Evolutionary conservation across 2,888 invertebrate species (phyloP), one percentile per base, ranked within the genome.

Genomic region (Allophyes oxyacanthae): DNA sequence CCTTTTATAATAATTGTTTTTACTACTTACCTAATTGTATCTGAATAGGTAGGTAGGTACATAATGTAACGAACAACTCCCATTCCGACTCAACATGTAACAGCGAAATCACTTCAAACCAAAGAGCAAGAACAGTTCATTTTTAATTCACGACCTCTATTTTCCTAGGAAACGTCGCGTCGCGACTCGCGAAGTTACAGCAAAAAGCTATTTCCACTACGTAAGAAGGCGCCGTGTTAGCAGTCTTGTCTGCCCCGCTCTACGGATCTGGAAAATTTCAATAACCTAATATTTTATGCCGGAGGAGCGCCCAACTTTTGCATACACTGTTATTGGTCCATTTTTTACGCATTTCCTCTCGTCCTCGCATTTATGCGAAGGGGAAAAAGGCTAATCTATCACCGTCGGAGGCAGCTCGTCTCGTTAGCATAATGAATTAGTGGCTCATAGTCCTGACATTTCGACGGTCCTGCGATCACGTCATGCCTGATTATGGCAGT

Each of bases 371-470:
- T 82, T 81, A 76, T 77, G 75, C 69, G 69, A 60, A 65, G 82
- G 74, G 79, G 76, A 84, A 80, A 77, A 77, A 62, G 56, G 77
- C 78, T 85, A 89, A 93, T 93, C 90, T 85, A 91, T 92, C 93
- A 91, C 82, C 87, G 92, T 91, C 92, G 84, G 49, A 69, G 86
- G 81, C 92, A 92, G 85, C 74, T 83, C 72, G 83, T 85, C 89
- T 91, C 89, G 89, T 92, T 92, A 91, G 85, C 91, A 92, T 92
- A 92, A 93, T 92, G 88, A 93, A 92, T 92, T 90, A 91, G 89
- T 81, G 48, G 67, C 67, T 72, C 67, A 71, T 71, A 74, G 50
- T 51, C 48, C 44, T 68, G 75, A 75, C 75, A 77, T 59, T 63
- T 64, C 62, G 57, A 64, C 41, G 56, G 53, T 48, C 42, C 38